phyloP scores from a whole-genome alignment of 2,113 vertebrate genomes.

The Solea senegalensis region DNA sequence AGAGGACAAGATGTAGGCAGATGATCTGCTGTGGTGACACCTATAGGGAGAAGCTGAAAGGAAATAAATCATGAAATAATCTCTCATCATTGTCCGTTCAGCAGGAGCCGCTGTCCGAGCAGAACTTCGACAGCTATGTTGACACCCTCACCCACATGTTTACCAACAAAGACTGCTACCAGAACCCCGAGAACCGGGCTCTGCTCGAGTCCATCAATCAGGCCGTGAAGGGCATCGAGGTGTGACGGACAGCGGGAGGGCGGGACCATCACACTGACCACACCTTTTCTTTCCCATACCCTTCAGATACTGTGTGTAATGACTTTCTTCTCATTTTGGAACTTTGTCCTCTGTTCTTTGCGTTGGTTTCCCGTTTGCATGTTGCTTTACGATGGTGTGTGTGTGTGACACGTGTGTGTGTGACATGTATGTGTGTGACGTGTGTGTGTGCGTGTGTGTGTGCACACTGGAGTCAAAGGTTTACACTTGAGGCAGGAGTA shows the following conservation, averaged over 20 bases:
- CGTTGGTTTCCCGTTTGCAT: constrained; percentile 73
- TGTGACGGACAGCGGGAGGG: constrained; percentile 76
- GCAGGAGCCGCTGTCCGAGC: constrained; percentile 95
- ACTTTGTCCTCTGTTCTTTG: constrained; percentile 57
- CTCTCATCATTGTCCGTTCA: constrained; percentile 26
- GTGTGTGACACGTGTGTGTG: constrained; percentile 29
- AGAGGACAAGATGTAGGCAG: too few species aligned
- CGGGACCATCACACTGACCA: not conserved
- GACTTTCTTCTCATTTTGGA: constrained; percentile 55
- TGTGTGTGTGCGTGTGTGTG: constrained; percentile 33
- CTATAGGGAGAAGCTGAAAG: too few species aligned
- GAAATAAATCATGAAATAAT: not conserved
- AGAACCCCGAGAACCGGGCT: constrained; percentile 95
- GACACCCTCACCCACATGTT: constrained; percentile 98
- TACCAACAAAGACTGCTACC: constrained; percentile 97
- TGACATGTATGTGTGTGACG: constrained; percentile 26
- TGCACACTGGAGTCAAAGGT: constrained; percentile 34
- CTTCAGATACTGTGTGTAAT: constrained; percentile 58
- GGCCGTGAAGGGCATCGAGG: constrained; percentile 97
- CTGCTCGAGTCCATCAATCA: constrained; percentile 98
- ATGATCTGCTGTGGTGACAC: too few species aligned
- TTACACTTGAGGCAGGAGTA: constrained; percentile 37
- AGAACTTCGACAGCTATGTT: constrained; percentile 96
- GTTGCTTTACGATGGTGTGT: constrained; percentile 62
- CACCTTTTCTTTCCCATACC: constrained; percentile 41